Base-by-base conservation (phyloP, 2,888 invertebrate species). In the Cryptus armator region DNA sequence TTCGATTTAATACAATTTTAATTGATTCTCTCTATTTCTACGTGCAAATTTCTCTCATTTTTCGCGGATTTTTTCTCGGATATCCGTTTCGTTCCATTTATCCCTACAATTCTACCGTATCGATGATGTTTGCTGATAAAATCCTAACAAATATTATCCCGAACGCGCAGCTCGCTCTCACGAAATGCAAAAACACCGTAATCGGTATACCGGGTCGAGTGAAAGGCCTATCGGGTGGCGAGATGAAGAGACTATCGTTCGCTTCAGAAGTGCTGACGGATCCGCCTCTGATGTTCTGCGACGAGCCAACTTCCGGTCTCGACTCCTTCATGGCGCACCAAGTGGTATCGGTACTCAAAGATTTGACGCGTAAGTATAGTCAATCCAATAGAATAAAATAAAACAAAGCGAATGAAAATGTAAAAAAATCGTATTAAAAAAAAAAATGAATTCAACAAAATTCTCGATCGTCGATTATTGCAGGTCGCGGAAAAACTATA, bases 321-420 rank as follows among this genome's bases (percentile, higher is more conserved):
- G 99, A 99, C 94, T 98, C 99, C 0, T 99, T 97, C 91, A 99
- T 99, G 98, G 99, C 99, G 0, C 97, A 98, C 92, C 98, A 97
- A 93, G 98, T 99, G 2, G 96, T 94, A 9, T 92, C 95, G 93
- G 95, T 96, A 70, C 94, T 97, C 59, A 97, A 97, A 93, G 95
- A 96, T 53, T 94, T 97, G 80, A 96, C 97, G 0, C 96, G 93
- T 93, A 85, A 80, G 62, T 32, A 14, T 5, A 29, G 19, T n/a
- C 16, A 12, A 1, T 56, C 10, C 0, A 24, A 3, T 24, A 4
- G 24, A 12, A 4, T 4, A 37, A 5, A 9, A 24, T 24, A 19
- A 12, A 56, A 16, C n/a, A 14, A 2, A 0, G 5, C 6, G 51
- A 16, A 51, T 16, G 7, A 16, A 19, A 53, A 53, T 19, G 12